Evolutionary conservation across 2,888 invertebrate species (phyloP), one percentile per base, ranked within the genome.

Genomic region (Drosophila engyochracea): DNA sequence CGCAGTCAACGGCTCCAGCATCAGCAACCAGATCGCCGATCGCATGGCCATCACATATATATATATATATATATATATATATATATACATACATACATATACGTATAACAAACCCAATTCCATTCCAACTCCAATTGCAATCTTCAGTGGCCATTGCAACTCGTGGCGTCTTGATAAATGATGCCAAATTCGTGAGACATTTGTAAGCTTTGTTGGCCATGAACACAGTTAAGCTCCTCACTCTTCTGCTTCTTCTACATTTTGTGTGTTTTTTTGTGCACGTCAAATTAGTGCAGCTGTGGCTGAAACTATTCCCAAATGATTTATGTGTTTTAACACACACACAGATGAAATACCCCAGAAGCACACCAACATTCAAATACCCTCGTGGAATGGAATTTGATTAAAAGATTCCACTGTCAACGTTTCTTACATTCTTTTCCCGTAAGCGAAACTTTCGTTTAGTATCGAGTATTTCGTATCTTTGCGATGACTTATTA

Each of bases 171-270:
- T 80, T 90, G 89, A 86, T 86, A 86, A 86, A 86, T 90, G 89
- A 90, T 90, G 85, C 86, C 86, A 86, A 85, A 90, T 86, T 86
- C 85, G 77, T 81, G 81, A 76, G 67, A 44, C 74, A 86, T 90
- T 90, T 90, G 90, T 81, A 9, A 16, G 47, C 25, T 47, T 47
- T 47, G 47, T 85, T 81, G 72, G 57, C 28, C n/a, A 19, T 33
- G 25, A 33, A 55, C 12, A 25, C 6, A 25, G 54, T 57, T 30
- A 9, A 39, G 37, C 30, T 35, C 16, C 25, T 9, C 9, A 25
- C 16, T 25, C 47, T 77, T 10, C 19, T 5, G 4, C 25, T 39
- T 28, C 2, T 25, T 39, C 7, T n/a, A n/a, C 6, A 9, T 16
- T n/a, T 28, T 44, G 30, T 57, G 41, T 9, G 25, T 28, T 10